Evolutionary conservation across 2,113 vertebrate species (phyloP).

Genomic region (Albula goreensis): DNA sequence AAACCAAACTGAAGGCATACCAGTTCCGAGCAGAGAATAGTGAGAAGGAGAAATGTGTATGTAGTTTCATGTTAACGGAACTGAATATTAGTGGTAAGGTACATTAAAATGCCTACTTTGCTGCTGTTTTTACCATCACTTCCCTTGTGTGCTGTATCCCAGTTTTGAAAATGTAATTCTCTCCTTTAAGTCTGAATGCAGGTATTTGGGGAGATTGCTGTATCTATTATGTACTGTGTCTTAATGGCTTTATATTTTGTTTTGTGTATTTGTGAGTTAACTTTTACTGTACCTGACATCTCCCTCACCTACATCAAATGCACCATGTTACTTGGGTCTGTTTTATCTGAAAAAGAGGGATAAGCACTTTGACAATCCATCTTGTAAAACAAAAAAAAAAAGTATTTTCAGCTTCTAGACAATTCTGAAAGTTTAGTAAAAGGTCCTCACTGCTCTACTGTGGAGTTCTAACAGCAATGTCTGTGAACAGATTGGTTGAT

Average conservation of each 20-base stretch:
- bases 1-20: background rate
- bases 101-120: background rate
- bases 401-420: background rate
- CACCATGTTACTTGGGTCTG: background rate
- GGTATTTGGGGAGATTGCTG: background rate
- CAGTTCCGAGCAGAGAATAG: background rate
- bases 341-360: background rate
- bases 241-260: background rate
- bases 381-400: slow-evolving; percentile 29
- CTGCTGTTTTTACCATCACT: background rate
- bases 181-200: background rate
- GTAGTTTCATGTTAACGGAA: background rate
- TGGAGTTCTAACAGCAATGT: background rate
- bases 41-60: background rate
- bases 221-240: background rate
- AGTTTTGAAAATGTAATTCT: background rate
- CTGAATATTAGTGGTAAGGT: background rate
- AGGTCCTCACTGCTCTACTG: background rate
- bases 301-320: background rate
- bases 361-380: slow-evolving; percentile 25
- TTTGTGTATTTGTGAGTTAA: background rate
- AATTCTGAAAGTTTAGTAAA: background rate
- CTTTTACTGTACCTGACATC: background rate
- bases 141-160: background rate
- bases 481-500: background rate